Conservation (phyloP, 2,113 vertebrate genomes). For the Eulemur rufifrons region DNA sequence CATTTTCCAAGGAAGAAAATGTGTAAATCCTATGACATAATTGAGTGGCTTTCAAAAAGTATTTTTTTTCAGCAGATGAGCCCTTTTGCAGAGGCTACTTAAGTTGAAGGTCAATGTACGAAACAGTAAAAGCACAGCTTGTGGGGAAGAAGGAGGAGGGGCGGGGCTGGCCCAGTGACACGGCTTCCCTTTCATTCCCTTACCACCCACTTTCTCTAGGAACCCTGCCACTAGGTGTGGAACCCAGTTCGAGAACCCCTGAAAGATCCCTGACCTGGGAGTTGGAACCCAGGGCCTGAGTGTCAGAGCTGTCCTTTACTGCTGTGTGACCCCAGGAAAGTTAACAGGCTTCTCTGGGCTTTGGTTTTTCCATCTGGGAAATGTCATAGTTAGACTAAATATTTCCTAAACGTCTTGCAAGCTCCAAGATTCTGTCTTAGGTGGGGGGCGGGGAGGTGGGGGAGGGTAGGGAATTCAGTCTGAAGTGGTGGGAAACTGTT, state of each 20-base stretch:
- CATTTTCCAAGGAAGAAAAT: constrained; percentile 65
- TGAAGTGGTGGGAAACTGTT: background rate
- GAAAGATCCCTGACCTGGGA: background rate
- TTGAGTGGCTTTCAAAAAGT: constrained; percentile 33
- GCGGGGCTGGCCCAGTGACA: rapidly evolving
- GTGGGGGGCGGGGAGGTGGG: background rate
- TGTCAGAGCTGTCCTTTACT: no score
- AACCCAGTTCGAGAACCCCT: background rate
- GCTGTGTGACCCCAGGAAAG: background rate
- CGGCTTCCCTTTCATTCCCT: background rate
- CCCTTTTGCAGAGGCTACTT: background rate
- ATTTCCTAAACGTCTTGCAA: background rate
- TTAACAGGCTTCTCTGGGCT: background rate
- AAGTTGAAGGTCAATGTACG: background rate
- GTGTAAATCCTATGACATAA: constrained; percentile 12
- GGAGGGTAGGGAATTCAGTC: background rate
- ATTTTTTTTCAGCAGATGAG: background rate
- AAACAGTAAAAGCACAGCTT: background rate
- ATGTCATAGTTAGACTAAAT: background rate
- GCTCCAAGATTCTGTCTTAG: background rate
- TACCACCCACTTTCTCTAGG: background rate
- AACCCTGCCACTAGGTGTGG: background rate
- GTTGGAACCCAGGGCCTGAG: background rate
- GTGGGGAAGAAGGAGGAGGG: background rate
- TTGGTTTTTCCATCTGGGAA: constrained; percentile 47